phyloP scores from a whole-genome alignment of 2,888 invertebrate genomes.

The Cataglyphis rosenhaueri region DNA sequence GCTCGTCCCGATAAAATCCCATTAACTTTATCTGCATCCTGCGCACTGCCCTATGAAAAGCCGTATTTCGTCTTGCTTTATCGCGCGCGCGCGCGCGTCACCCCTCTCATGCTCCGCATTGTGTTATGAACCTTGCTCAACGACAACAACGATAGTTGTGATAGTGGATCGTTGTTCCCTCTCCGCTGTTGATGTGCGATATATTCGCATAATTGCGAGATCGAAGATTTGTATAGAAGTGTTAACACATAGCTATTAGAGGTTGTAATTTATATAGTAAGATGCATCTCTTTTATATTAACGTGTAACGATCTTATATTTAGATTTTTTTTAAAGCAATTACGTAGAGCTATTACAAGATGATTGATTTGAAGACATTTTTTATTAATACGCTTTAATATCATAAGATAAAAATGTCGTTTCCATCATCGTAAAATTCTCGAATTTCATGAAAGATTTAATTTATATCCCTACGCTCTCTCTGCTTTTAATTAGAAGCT shows the following conservation, averaged over 20 bases:
- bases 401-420: neutral
- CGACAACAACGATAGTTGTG: constrained; percentile 12
- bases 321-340: neutral
- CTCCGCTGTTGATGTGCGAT: constrained; percentile 12
- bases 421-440: neutral
- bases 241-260: constrained; percentile 45
- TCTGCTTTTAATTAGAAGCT: constrained; percentile 63
- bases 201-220: constrained; percentile 43
- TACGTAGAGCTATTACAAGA: neutral
- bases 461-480: neutral
- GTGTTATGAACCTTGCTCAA: constrained; percentile 52
- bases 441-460: constrained; percentile 19
- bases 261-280: constrained; percentile 22
- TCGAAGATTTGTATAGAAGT: constrained; percentile 32
- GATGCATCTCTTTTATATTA: constrained; percentile 23
- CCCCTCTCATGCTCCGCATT: constrained; percentile 25
- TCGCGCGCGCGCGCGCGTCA: constrained; percentile 34
- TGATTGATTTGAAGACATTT: neutral
- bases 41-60: constrained; percentile 53
- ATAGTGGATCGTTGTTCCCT: constrained; percentile 4
- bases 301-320: neutral
- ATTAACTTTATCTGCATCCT: constrained; percentile 78
- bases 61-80: constrained; percentile 58
- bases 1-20: constrained; percentile 76
- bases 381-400: neutral